A percentile compares a stretch with the other conserved stretches of the same genome.
Evolutionary conservation across 2,797 vertebrate genomes (phyloP).

Genomic region (Micromesistius poutassou): DNA sequence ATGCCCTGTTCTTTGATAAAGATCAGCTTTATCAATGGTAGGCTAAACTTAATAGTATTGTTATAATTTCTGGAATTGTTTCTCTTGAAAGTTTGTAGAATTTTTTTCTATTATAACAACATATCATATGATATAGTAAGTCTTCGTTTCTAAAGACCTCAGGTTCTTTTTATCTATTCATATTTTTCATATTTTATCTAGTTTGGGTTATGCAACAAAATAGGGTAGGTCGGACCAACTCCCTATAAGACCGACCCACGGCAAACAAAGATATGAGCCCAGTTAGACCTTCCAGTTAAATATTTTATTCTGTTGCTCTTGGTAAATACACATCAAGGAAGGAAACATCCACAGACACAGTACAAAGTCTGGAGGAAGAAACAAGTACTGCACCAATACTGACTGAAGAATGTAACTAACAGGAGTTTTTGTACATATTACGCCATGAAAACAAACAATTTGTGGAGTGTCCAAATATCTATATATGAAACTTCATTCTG

Average conservation of each 20-base stretch:
- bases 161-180: not conserved
- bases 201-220: not conserved
- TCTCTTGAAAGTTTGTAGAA: not conserved
- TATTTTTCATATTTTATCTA: not conserved
- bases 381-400: constrained; percentile 48
- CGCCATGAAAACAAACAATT: constrained; percentile 42
- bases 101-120: no score
- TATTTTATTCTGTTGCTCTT: constrained; percentile 69
- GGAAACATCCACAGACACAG: constrained; percentile 55
- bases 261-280: not conserved
- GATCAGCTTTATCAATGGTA: not conserved
- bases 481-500: constrained; percentile 19
- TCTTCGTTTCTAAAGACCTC: not conserved
- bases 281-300: constrained; percentile 33
- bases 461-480: constrained; percentile 48
- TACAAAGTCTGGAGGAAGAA: constrained; percentile 52
- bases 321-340: constrained; percentile 61
- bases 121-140: not conserved
- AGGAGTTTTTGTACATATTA: constrained; percentile 12
- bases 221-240: not conserved
- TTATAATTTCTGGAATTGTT: not conserved
- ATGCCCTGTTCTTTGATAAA: no score
- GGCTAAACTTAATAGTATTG: not conserved
- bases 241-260: not conserved
- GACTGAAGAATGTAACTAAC: constrained; percentile 25